Base-by-base conservation (phyloP, 2,113 vertebrate species). In the Zosterops lateralis region DNA sequence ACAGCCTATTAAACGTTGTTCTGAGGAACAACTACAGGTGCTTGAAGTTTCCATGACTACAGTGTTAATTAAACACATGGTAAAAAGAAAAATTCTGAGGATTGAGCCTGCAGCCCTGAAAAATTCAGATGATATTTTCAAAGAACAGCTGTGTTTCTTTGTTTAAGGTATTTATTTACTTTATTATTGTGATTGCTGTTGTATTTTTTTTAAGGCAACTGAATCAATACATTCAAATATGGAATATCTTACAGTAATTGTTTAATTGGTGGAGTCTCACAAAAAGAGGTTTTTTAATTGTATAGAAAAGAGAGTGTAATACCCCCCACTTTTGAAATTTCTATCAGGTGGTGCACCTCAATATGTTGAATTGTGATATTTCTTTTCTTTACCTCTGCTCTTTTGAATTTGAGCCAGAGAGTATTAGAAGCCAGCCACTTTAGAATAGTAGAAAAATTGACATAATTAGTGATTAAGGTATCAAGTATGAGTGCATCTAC, bases 61-160 rank as follows among this genome's bases (percentile, higher is more conserved):
- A 82, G 72, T 78, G 70, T 85, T 97, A 95, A 96, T 95, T 95
- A 96, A 94, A 93, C 34, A 90, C 76, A 57, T 26, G 26, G 74
- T 85, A 68, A 68, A 95, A 92, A 53, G 88, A 93, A 96, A 95
- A 86, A 10, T 95, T 95, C 7, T 21, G 44, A 87, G 51, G 38
- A 81, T 62, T 0, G 0, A 88, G 38, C 66, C 64, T 38, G 36
- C 17, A 91, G 72, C 12, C 32, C 74, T 77, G 42, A 90, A 90
- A 90, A 87, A 73, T 44, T 56, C 24, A 42, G 47, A 36, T 70
- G 40, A 17, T 48, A 34, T 72, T 84, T 85, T 87, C 36, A 58
- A 72, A 79, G 19, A 62, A 47, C 28, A 87, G 29, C 9, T 88
- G 21, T 57, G 31, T 10, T 84, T 90, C 83, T 62, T 71, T 1